phyloP scores from a whole-genome alignment of 2,797 vertebrate species.

The Lepilemur septentrionalis region DNA sequence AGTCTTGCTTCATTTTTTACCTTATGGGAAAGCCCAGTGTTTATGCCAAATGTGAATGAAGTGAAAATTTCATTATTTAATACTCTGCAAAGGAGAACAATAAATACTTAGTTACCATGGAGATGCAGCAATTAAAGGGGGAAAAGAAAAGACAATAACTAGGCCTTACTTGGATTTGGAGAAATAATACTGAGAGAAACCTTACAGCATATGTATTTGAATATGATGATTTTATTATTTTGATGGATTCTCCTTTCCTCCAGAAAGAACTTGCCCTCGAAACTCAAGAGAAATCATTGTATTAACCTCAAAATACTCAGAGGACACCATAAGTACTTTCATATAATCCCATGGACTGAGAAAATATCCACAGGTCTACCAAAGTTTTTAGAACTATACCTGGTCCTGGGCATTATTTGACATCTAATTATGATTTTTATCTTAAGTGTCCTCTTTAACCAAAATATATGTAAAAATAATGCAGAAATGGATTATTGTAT shows the following conservation, averaged over 20 bases:
- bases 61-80: constrained; percentile 32
- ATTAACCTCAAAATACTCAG: constrained; percentile 47
- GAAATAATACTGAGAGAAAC: background rate
- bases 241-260: background rate
- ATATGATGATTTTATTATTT: background rate
- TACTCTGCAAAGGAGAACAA: background rate
- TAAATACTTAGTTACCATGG: background rate
- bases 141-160: background rate
- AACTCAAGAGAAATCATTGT: constrained; percentile 35
- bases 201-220: background rate
- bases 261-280: background rate
- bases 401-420: background rate
- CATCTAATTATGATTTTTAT: background rate
- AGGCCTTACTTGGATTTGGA: background rate
- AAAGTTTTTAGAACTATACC: background rate
- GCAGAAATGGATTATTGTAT: background rate
- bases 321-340: constrained; percentile 2
- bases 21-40: background rate
- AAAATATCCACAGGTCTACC: background rate
- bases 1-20: background rate
- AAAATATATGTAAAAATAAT: background rate
- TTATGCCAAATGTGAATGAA: constrained; percentile 29
- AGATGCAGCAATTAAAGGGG: background rate
- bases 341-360: background rate
- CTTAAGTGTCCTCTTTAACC: background rate